Base-by-base conservation (phyloP, 2,888 invertebrate species). In the Acrobasis consociella region DNA sequence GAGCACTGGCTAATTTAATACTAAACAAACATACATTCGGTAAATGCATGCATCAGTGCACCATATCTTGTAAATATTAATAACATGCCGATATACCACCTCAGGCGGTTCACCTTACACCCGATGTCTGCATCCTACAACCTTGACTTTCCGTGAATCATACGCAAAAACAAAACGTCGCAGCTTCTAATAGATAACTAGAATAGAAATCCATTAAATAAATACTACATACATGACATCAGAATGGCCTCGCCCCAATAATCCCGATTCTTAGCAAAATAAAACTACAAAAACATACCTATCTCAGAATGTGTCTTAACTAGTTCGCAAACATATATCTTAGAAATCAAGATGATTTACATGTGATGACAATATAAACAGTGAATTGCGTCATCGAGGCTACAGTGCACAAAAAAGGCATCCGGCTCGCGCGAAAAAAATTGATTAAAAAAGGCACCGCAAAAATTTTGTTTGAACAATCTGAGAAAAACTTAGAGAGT, bases 371-470 rank as follows among this genome's bases (percentile, higher is more conserved):
- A 82, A 75, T 78, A 85, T 80, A 80, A 83, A 84, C 78, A 81
- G 68, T 72, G 67, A 75, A 71, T 90, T 84, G 72, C 90, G 87
- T 89, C 89, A 90, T 74, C 72, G 72, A 72, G 70, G 74, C 66
- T 76, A 76, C 76, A 76, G 78, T 78, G 80, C 80, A 84, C 72
- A 85, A 86, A 82, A 87, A 84, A 80, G 75, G 82, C 80, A 89
- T 90, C 90, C 90, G 90, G 89, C 83, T 90, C 74, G 74, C 74
- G 74, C 72, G 69, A 72, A 82, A 82, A 22, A 83, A 81, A 75
- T 77, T 70, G 71, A 71, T 77, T 70, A 74, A 81, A 82, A 83
- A 82, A 80, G 71, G 71, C 72, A 77, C 70, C 70, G 65, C 69
- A 71, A 69, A 70, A 71, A 69, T 69, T 74, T 76, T 71, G 67